These are phyloP conservation scores for Melinaea marsaeus DNA, from an alignment of 2,888 invertebrate genomes.

Conservation along the genomic window DNA sequence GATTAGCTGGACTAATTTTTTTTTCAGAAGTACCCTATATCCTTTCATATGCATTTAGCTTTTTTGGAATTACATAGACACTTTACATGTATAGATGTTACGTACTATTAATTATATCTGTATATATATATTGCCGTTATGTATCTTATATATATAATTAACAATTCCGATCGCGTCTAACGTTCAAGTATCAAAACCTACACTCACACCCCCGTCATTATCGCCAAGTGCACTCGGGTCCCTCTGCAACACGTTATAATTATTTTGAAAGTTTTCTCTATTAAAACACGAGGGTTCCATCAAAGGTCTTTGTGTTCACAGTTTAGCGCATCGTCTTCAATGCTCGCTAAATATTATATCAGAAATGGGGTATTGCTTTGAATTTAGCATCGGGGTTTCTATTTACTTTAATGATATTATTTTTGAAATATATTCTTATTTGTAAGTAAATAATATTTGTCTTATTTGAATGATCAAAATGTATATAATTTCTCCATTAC, in stretches of 20 bases:
- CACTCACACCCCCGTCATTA: slow-evolving; percentile 53
- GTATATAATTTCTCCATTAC: too few species aligned
- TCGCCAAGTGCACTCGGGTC: slow-evolving; percentile 62
- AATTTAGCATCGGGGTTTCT: neutral
- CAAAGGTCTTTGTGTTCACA: slow-evolving; percentile 51
- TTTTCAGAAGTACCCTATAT: too few species aligned
- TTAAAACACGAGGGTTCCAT: slow-evolving; percentile 50
- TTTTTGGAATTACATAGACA: too few species aligned
- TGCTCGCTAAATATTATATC: slow-evolving; percentile 19
- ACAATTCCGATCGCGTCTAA: slow-evolving; percentile 5
- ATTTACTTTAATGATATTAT: slow-evolving; percentile 1
- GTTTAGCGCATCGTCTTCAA: slow-evolving; percentile 32
- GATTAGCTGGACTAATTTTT: too few species aligned
- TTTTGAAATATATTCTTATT: neutral
- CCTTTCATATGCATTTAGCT: too few species aligned
- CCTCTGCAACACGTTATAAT: slow-evolving; percentile 61
- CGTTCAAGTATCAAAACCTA: slow-evolving; percentile 26
- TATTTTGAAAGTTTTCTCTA: slow-evolving; percentile 68
- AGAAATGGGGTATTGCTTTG: slow-evolving; percentile 16
- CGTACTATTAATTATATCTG: neutral
- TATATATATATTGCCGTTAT: neutral
- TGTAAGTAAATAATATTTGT: neutral
- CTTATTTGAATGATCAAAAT: too few species aligned
- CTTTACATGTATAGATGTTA: too few species aligned
- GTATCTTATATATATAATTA: neutral